Percentiles rank a stretch among this genome's conserved stretches.
phyloP scores from a whole-genome alignment of 2,113 vertebrate species.

The Vidua chalybeata region DNA sequence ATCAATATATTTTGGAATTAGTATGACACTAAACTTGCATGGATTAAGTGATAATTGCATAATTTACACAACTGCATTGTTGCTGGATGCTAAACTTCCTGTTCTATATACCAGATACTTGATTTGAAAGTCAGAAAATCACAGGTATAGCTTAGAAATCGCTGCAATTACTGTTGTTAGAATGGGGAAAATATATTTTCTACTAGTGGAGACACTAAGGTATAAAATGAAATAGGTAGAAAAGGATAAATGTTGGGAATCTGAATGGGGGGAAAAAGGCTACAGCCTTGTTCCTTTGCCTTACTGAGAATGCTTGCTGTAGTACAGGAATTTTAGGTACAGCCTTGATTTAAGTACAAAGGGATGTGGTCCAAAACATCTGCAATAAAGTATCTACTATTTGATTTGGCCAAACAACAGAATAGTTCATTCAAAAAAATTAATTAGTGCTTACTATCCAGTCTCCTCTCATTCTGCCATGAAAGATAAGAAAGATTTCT shows the following conservation, averaged over 20 bases:
- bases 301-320: background rate
- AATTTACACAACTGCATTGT: background rate
- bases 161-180: background rate
- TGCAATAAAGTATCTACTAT: background rate
- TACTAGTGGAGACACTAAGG: background rate
- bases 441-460: background rate
- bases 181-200: background rate
- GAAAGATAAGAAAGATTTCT: background rate
- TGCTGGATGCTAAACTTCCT: background rate
- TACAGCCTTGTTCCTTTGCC: background rate
- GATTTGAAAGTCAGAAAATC: background rate
- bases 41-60: constrained; percentile 18
- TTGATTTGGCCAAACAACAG: background rate
- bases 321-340: background rate
- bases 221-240: background rate
- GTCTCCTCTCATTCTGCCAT: background rate
- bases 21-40: background rate
- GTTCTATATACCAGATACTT: background rate
- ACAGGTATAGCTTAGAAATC: background rate
- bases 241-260: background rate
- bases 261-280: background rate
- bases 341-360: background rate
- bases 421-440: background rate
- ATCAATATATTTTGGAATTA: background rate
- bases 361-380: background rate